Conservation (phyloP, 2,113 vertebrate genomes). For the Macrotis lagotis region DNA sequence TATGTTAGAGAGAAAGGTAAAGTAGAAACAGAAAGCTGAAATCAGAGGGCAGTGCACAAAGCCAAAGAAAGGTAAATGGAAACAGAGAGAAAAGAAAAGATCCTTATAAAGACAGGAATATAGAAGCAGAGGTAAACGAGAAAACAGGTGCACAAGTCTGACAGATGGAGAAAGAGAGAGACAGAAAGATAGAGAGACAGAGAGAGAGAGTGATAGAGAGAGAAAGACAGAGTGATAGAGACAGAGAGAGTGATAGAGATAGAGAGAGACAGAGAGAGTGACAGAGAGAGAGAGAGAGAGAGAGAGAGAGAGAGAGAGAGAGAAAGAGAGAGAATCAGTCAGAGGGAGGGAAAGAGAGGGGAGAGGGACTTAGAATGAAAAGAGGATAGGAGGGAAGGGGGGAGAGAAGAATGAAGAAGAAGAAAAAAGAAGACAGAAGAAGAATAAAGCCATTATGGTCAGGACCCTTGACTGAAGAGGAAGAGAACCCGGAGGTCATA, state of each 20-base stretch:
- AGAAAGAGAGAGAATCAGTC: no score
- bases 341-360: no score
- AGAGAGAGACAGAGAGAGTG: no score
- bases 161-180: neutral
- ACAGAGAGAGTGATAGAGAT: no score
- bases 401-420: no score
- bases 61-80: neutral
- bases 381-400: no score
- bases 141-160: neutral
- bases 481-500: neutral
- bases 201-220: no score
- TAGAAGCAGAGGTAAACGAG: neutral
- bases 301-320: no score
- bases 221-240: no score
- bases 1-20: neutral
- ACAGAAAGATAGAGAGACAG: neutral
- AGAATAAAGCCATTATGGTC: neutral
- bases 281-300: no score
- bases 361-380: no score
- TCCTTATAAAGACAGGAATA: neutral
- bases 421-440: neutral
- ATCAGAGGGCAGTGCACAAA: neutral
- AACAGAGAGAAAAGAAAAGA: neutral
- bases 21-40: neutral
- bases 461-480: neutral